Percentiles rank a stretch among this genome's conserved stretches.
Conservation (phyloP, 2,888 invertebrate species). For the Diaprepes abbreviatus region DNA sequence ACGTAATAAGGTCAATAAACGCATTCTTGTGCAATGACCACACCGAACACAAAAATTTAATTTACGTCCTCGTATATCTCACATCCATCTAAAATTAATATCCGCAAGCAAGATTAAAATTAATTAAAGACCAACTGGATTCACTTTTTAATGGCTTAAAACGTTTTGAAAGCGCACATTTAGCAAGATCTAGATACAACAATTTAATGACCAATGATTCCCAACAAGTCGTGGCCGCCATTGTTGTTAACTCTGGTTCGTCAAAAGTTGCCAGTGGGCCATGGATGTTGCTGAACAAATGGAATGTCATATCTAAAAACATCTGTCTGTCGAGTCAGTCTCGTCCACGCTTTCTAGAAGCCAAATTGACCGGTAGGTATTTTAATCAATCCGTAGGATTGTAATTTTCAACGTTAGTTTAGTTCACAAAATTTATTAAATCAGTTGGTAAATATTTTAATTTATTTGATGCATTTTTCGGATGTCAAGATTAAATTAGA, state of each 20-base stretch:
- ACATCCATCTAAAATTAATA: slow-evolving; percentile 18
- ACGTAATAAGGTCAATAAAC: slow-evolving; percentile 5
- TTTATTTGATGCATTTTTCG: slow-evolving; percentile 34
- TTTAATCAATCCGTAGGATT: slow-evolving; percentile 50
- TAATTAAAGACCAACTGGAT: slow-evolving; percentile 26
- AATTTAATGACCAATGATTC: slow-evolving; percentile 54
- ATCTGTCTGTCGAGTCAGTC: slow-evolving; percentile 37
- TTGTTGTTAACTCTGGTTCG: slow-evolving; percentile 46
- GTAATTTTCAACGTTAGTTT: slow-evolving; percentile 38
- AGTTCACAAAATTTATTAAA: slow-evolving; percentile 24
- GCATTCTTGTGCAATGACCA: slow-evolving; percentile 10
- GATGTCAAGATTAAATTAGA: slow-evolving; percentile 31
- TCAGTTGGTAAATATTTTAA: slow-evolving; percentile 32
- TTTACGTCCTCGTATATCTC: slow-evolving; percentile 6
- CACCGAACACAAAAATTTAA: background rate
- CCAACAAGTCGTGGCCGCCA: slow-evolving; percentile 52
- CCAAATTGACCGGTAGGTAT: slow-evolving; percentile 54
- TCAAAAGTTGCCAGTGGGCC: slow-evolving; percentile 32
- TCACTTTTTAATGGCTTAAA: background rate
- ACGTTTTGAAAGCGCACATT: slow-evolving; percentile 12
- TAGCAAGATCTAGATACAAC: slow-evolving; percentile 45
- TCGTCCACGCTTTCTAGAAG: slow-evolving; percentile 46
- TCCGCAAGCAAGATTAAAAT: slow-evolving; percentile 27
- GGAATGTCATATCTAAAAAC: slow-evolving; percentile 24
- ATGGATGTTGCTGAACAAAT: slow-evolving; percentile 8